Evolutionary conservation across 2,888 invertebrate genomes (phyloP).

Genomic region (Spilosoma lubricipeda): DNA sequence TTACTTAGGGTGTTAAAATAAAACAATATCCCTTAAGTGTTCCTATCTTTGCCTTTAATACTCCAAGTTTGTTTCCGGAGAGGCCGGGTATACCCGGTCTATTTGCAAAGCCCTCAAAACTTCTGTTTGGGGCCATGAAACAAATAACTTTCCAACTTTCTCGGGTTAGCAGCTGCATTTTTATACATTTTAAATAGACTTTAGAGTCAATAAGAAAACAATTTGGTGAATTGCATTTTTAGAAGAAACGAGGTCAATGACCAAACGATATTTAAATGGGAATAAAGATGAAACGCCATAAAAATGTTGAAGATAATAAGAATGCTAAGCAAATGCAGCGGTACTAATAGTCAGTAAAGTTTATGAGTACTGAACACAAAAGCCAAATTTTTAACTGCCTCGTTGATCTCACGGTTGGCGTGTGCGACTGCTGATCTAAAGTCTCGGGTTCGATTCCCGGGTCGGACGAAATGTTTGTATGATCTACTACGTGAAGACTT

Average conservation of each 20-base stretch:
- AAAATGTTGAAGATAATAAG: background rate
- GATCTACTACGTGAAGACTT: background rate
- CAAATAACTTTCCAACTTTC: conserved; percentile 57
- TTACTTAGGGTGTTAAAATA: conserved; percentile 33
- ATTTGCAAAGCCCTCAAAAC: conserved; percentile 66
- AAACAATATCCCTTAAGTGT: conserved; percentile 46
- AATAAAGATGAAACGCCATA: background rate
- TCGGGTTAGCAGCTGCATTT: conserved; percentile 44
- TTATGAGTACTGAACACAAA: too few species aligned
- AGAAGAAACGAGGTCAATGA: background rate
- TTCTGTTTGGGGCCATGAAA: conserved; percentile 54
- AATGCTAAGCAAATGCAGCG: too few species aligned
- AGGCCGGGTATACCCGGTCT: conserved; percentile 54
- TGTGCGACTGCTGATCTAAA: too few species aligned
- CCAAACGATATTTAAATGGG: background rate
- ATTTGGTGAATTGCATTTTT: conserved; percentile 27
- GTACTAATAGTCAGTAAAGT: too few species aligned
- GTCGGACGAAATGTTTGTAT: too few species aligned
- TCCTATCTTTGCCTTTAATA: conserved; percentile 44
- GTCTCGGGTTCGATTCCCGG: too few species aligned
- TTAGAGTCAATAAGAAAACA: conserved; percentile 14
- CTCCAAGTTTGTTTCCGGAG: conserved; percentile 53
- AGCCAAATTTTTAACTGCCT: too few species aligned
- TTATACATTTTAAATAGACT: conserved; percentile 46
- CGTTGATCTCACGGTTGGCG: too few species aligned